A percentile compares a stretch with the other conserved stretches of the same genome.
Evolutionary conservation across 2,888 invertebrate species (phyloP).

Genomic region (Incurvaria masculella): DNA sequence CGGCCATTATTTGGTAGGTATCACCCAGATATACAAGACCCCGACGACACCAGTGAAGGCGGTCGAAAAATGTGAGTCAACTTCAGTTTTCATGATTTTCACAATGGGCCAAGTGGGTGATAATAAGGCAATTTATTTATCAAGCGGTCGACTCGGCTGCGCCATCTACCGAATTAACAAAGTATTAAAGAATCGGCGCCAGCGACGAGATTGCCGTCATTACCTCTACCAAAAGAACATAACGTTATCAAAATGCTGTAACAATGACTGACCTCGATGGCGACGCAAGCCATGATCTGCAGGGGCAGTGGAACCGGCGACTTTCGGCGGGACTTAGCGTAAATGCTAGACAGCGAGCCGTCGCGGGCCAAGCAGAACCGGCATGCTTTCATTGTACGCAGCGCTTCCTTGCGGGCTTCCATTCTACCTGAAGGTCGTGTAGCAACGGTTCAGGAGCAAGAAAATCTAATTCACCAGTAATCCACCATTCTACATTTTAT

Average conservation of each 20-base stretch:
- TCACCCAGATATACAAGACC: too few relatives aligned
- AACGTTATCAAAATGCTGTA: conserved; percentile 8
- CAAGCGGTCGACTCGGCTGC: conserved; percentile 7
- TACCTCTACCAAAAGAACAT: background rate
- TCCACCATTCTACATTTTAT: too few relatives aligned
- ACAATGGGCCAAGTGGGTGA: too few relatives aligned
- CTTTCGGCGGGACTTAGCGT: conserved; percentile 57
- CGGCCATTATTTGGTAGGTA: too few relatives aligned
- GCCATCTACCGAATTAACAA: conserved; percentile 16
- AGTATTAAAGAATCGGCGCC: conserved; percentile 8
- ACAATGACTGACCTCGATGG: conserved; percentile 66
- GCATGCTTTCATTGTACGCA: conserved; percentile 65
- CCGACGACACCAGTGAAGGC: too few relatives aligned
- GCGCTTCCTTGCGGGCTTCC: conserved; percentile 58
- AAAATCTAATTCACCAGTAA: too few relatives aligned
- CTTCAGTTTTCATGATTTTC: too few relatives aligned
- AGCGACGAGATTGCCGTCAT: conserved; percentile 19
- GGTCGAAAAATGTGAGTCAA: too few relatives aligned
- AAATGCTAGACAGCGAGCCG: conserved; percentile 63
- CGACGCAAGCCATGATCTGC: conserved; percentile 74
- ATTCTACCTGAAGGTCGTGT: conserved; percentile 45
- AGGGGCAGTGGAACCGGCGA: conserved; percentile 63
- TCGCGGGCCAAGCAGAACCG: conserved; percentile 70
- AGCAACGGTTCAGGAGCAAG: too few relatives aligned
- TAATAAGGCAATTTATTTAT: too few relatives aligned